Evolutionary conservation across 2,113 vertebrate genomes (phyloP), one percentile per base, ranked within the genome.

Genomic region (Amblyopsis rosae): DNA sequence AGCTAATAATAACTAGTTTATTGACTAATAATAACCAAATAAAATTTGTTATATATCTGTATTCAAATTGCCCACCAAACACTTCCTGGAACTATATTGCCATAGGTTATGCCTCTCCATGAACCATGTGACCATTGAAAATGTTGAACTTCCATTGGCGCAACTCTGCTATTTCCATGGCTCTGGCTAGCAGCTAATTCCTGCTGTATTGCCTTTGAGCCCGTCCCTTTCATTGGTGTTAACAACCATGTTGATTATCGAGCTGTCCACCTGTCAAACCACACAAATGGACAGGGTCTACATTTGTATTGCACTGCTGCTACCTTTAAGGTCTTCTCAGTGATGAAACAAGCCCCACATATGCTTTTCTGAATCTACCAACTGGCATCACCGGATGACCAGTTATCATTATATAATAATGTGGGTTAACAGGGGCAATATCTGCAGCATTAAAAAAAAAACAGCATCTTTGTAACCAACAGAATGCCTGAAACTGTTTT

Each of bases 311-410:
- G 11, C 41, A 64, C 46, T 62, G 17, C 58, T 32, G 19, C 17
- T 72, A 45, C 6, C 69, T 57, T 77, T 76, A 72, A 66, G 72
- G 60, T 65, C 2, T 55, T 63, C 65, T 75, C 71, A 77, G 65
- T 71, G 5, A 51, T 79, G 71, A 83, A 82, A 76, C 70, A 67
- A 84, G 72, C 80, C 66, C 65, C 19, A 2, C 26, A 26, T 26
- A 26, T 68, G 45, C 45, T 35, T 51, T 26, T 13, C 41, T 17
- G 19, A 16, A 15, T 33, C 46, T 4, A 51, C 47, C 68, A 73
- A 73, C 76, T 77, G 77, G 35, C 5, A 5, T 41, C 35, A 87
- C 74, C 79, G 75, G 26, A 2, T 70, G 55, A 61, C 80, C 67
- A 69, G 60, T 9, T 57, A 10, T 62, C 51, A 33, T 67, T 72